Conservation (phyloP, 2,797 vertebrate genomes). For the Chelidonichthys spinosus region DNA sequence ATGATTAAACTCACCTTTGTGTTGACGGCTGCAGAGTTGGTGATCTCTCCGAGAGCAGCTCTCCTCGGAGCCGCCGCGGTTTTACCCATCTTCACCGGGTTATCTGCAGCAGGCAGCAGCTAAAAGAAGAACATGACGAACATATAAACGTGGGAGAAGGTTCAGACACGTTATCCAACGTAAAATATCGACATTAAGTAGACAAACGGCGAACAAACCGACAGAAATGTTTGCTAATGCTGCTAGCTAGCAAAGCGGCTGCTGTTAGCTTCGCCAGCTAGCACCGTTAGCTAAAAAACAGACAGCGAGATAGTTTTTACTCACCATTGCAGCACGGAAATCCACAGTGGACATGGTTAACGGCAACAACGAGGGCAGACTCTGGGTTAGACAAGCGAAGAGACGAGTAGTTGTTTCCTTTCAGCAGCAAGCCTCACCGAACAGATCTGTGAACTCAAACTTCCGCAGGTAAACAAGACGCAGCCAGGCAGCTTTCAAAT, state of each 20-base stretch:
- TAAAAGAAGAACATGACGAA: not conserved
- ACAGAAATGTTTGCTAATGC: not conserved
- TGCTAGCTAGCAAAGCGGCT: constrained; percentile 1
- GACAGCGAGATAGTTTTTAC: not conserved
- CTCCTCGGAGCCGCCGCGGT: constrained; percentile 73
- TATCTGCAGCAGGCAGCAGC: constrained; percentile 57
- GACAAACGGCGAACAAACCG: too few relatives aligned
- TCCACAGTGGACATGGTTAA: constrained; percentile 62
- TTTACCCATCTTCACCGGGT: constrained; percentile 71
- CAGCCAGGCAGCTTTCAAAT: constrained; percentile 65
- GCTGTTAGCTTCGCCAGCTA: too few relatives aligned
- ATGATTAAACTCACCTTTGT: constrained; percentile 58
- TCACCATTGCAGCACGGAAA: constrained; percentile 52
- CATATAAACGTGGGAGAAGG: too few relatives aligned
- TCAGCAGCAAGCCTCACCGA: not conserved
- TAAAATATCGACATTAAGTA: too few relatives aligned
- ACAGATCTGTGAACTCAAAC: accelerated
- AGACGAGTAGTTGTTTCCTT: accelerated
- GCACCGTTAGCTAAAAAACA: accelerated
- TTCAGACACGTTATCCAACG: too few relatives aligned
- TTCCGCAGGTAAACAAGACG: constrained; percentile 4
- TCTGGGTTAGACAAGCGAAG: too few relatives aligned
- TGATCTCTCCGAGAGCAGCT: constrained; percentile 88
- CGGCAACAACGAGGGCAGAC: accelerated
- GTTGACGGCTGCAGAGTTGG: constrained; percentile 80